phyloP scores from a whole-genome alignment of 1,140 invertebrate species.

The Scaptomyza pallida region DNA sequence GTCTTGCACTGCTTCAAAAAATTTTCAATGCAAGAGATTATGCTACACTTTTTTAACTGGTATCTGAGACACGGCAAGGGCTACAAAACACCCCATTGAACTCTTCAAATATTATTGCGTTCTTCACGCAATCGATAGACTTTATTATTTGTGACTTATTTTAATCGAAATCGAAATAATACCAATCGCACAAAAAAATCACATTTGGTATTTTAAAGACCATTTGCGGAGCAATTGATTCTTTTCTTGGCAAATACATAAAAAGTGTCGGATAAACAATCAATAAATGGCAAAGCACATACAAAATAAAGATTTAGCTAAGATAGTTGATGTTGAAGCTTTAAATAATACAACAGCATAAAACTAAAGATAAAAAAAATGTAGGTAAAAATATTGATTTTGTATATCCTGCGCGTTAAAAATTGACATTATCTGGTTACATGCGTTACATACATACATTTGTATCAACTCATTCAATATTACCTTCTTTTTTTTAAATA shows the following conservation, averaged over 20 bases:
- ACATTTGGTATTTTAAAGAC: constrained; percentile 17
- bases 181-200: not conserved
- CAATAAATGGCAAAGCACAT: constrained; percentile 19
- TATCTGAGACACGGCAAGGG: no score
- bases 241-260: constrained; percentile 35
- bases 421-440: not conserved
- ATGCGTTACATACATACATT: no score
- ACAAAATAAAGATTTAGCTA: not conserved
- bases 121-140: not conserved
- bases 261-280: constrained; percentile 42
- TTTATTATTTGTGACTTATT: no score
- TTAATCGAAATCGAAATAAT: not conserved
- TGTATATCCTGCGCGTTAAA: not conserved
- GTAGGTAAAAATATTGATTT: constrained; percentile 40
- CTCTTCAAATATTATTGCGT: no score
- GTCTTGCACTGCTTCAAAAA: no score
- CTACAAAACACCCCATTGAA: no score
- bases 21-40: no score
- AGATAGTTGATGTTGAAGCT: constrained; percentile 2
- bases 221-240: constrained; percentile 11
- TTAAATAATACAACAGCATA: not conserved
- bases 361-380: constrained; percentile 3
- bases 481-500: no score
- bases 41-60: no score
- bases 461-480: no score